Conservation (phyloP, 2,888 invertebrate genomes). For the Xylota sylvarum region DNA sequence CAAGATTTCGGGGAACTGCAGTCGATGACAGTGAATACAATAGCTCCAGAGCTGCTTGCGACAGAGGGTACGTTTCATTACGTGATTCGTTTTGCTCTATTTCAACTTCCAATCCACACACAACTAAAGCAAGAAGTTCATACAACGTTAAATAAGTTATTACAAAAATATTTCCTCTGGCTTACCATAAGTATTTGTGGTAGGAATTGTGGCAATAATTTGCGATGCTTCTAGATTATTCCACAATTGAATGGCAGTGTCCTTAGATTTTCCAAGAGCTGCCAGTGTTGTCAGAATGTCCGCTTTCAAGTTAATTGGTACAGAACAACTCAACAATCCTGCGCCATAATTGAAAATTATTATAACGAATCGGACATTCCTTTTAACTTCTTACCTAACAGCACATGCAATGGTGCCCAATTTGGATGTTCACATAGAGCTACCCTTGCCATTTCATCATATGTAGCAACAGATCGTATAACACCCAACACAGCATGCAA, state of each 20-base stretch:
- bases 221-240: conserved; percentile 93
- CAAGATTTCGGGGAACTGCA: conserved; percentile 90
- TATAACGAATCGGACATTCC: not conserved
- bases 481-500: conserved; percentile 92
- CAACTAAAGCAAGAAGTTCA: conserved; percentile 68
- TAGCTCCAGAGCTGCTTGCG: conserved; percentile 91
- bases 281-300: conserved; percentile 92
- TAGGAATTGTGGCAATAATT: conserved; percentile 89
- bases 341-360: conserved; percentile 43
- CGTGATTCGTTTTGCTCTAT: conserved; percentile 96
- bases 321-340: conserved; percentile 94
- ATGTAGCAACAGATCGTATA: conserved; percentile 91
- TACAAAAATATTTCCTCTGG: not conserved
- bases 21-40: conserved; percentile 90
- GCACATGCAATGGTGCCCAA: conserved; percentile 93
- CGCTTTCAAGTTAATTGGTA: conserved; percentile 94
- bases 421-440: conserved; percentile 94
- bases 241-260: conserved; percentile 93
- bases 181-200: conserved; percentile 86
- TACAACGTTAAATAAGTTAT: not conserved
- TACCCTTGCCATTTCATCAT: conserved; percentile 92
- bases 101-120: conserved; percentile 90
- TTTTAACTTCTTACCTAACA: conserved; percentile 87
- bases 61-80: conserved; percentile 95
- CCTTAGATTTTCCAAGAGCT: conserved; percentile 91